Evolutionary conservation across 2,888 invertebrate species (phyloP).

Genomic region (Drosophila anomalata): DNA sequence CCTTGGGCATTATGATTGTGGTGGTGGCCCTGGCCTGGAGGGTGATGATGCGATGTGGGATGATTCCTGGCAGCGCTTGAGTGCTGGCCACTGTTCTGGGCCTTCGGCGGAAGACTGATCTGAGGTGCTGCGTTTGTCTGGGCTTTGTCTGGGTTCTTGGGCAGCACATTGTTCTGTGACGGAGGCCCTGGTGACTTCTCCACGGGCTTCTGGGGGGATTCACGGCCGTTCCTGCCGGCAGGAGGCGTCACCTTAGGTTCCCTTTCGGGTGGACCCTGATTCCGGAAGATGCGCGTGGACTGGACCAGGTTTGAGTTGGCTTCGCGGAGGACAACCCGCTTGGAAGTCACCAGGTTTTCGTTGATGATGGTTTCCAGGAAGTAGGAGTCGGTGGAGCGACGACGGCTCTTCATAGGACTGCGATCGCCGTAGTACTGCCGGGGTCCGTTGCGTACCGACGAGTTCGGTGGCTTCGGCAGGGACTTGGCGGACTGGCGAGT

Average conservation of each 20-base stretch:
- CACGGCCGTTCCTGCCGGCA: neutral
- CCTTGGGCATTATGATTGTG: neutral
- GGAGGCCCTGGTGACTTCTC: neutral
- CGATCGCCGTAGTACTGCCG: neutral
- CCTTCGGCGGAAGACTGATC: neutral
- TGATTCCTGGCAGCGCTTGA: neutral
- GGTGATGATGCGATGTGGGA: neutral
- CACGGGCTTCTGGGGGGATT: neutral
- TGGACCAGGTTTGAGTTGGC: neutral
- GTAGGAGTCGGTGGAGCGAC: neutral
- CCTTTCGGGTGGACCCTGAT: neutral
- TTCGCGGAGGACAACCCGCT: neutral
- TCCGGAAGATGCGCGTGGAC: neutral
- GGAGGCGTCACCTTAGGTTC: neutral
- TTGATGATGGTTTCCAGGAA: too few relatives aligned
- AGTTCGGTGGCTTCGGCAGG: neutral
- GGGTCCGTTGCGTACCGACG: neutral
- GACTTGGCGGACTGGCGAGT: neutral
- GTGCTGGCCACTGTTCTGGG: neutral
- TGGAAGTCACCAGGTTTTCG: neutral
- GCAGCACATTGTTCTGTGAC: neutral
- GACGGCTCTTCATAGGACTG: neutral
- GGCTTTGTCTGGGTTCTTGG: too few relatives aligned
- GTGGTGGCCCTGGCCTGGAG: neutral
- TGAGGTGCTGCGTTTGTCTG: neutral